Evolutionary conservation across 2,888 invertebrate species (phyloP), one percentile per base, ranked within the genome.

Genomic region (Andrena dorsata): DNA sequence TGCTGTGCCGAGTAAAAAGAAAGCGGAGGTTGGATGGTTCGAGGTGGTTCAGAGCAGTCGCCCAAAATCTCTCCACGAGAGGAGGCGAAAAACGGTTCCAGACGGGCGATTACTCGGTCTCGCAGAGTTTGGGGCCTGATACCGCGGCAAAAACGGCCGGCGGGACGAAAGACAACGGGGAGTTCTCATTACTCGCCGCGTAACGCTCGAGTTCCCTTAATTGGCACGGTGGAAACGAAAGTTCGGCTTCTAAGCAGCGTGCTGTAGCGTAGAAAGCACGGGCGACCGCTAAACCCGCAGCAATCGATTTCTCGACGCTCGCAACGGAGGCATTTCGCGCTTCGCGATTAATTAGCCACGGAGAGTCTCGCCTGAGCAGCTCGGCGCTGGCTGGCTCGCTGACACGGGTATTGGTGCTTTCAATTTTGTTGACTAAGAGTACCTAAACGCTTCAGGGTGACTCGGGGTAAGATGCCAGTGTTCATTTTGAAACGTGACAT

Each of bases 291-390:
- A 74, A 41, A 73, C 58, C 49, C 28, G 73, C 76, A 84, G 79
- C 81, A 88, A 90, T 90, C 90, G 91, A 91, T 90, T 89, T 89
- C 88, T 90, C 88, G 89, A 84, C 86, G 82, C 41, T 58, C 28
- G 60, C 28, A 53, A 32, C 61, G 49, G 28, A 65, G 81, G 80
- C 47, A 53, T 75, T 82, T 89, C 80, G 85, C 86, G 82, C 86
- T 88, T 88, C 84, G 83, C 82, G 88, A 87, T 73, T 82, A 87
- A 87, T 87, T 87, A 83, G 76, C 79, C 76, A 10, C 77, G 79
- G 16, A 49, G 23, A 78, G 76, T 81, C 77, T 81, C 84, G 80
- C 77, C 56, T 53, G 71, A 63, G 51, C 70, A 58, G 51, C 53
- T 76, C 64, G 26, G 69, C 49, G 64, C 32, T 56, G 35, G n/a